Evolutionary conservation across 2,888 invertebrate genomes (phyloP), one percentile per base, ranked within the genome.

Genomic region (Paralinhomoeus sp.): DNA sequence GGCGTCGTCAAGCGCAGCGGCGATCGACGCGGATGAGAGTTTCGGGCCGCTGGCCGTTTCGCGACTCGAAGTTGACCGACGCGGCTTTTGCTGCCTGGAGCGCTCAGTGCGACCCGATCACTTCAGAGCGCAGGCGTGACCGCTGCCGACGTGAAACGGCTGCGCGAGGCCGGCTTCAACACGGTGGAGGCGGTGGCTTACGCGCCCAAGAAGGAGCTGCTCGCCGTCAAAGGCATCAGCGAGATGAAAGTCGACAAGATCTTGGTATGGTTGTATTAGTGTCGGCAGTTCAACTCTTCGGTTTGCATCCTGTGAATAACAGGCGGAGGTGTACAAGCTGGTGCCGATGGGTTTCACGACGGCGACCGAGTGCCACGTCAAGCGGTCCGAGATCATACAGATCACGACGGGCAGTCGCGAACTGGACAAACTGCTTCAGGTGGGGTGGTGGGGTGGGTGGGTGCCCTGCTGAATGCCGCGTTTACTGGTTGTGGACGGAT

Each of bases 321-420:
- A 70, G 73, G 58, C 73, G 2, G 91, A 89, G 67, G 87, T 91
- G 2, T 74, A 77, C 0, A 97, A 93, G 64, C 64, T 85, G 35
- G 84, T 93, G 1, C 84, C 85, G 0, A 84, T 97, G 80, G 93
- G 93, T 0, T 99, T 99, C 60, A 89, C 87, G 5, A 89, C 91
- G 24, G 97, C 97, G 0, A 82, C 87, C 3, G 85, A 85, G 55
- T 81, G 89, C 62, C 85, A 91, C 64, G 79, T 81, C 60, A 87
- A 83, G 64, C 73, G 97, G 50, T 77, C 89, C 3, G 91, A 97
- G 64, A 80, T 93, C 42, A 84, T 97, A 44, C 81, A 80, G 62
- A 65, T 97, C 13, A 83, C 87, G 1, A 91, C 91, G 2, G 93
- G 93, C 1, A 87, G 89, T 9, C 80, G 79, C 52, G 89, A 89